A percentile compares a stretch with the other conserved stretches of the same genome.
phyloP scores from a whole-genome alignment of 1,140 invertebrate species.

The Thaumetopoea pityocampa region DNA sequence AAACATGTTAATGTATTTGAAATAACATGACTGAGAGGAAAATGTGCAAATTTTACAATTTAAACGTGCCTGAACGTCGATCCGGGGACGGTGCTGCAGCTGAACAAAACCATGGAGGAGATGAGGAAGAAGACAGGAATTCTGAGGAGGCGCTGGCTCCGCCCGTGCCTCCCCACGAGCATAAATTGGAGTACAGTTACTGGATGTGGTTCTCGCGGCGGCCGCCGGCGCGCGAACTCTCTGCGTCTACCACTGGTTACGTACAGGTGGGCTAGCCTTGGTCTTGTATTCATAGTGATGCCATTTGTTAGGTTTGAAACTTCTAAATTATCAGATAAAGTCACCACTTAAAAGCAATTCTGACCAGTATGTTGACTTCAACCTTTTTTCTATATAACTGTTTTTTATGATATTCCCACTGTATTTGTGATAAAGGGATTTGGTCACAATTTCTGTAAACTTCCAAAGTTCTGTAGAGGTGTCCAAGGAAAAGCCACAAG shows the following conservation, averaged over 20 bases:
- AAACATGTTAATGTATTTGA: conserved; percentile 67
- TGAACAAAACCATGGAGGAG: conserved; percentile 40
- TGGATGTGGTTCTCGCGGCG: conserved; percentile 92
- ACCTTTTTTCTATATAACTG: too few species aligned
- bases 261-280: too few species aligned
- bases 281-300: too few species aligned
- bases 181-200: conserved; percentile 92
- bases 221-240: conserved; percentile 62
- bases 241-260: conserved; percentile 58
- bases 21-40: conserved; percentile 73
- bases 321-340: too few species aligned
- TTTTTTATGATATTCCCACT: too few species aligned
- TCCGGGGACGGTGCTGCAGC: conserved; percentile 43
- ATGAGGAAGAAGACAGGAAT: conserved; percentile 57
- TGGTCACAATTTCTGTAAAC: too few species aligned
- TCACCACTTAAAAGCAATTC: too few species aligned
- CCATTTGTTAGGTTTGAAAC: too few species aligned
- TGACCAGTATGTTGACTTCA: too few species aligned
- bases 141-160: conserved; percentile 69
- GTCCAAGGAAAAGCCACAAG: too few species aligned
- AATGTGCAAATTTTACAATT: conserved; percentile 75
- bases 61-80: conserved; percentile 69
- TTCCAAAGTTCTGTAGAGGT: too few species aligned
- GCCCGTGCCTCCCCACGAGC: conserved; percentile 85
- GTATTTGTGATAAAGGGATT: too few species aligned